These are phyloP conservation scores for Tapirus indicus DNA, from an alignment of 2,797 vertebrate genomes.

Conservation along the genomic window DNA sequence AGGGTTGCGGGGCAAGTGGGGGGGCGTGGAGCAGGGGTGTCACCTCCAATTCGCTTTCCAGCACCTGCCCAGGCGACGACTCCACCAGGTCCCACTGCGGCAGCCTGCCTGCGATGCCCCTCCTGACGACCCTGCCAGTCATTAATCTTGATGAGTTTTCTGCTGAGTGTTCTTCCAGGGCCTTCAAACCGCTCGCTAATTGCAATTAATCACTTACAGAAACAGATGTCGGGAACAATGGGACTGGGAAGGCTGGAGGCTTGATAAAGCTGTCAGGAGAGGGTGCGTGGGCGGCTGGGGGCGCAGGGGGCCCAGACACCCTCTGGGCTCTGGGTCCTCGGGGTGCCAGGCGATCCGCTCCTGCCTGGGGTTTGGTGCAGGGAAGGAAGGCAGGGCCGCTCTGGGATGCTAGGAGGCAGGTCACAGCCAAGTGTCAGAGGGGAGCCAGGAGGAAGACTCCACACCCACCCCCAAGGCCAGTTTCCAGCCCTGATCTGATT, in stretches of 20 bases:
- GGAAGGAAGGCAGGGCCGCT: not conserved
- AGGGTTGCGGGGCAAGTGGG: not conserved
- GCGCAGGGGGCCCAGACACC: conserved; percentile 59
- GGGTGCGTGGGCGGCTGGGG: conserved; percentile 80
- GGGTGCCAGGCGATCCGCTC: conserved; percentile 67
- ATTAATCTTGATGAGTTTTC: conserved; percentile 98
- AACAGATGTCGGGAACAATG: conserved; percentile 99
- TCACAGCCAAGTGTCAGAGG: not conserved
- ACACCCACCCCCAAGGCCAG: fast-evolving
- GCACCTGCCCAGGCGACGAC: conserved; percentile 73
- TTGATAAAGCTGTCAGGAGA: conserved; percentile 93
- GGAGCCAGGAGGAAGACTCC: not conserved
- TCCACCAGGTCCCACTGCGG: conserved; percentile 54
- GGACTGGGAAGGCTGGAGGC: conserved; percentile 90
- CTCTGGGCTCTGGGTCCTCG: conserved; percentile 70
- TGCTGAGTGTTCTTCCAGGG: conserved; percentile 97
- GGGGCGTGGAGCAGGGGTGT: not conserved
- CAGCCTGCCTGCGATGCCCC: conserved; percentile 80
- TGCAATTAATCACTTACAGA: conserved; percentile 99
- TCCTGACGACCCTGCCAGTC: conserved; percentile 94
- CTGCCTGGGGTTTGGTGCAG: conserved; percentile 28
- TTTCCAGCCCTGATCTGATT: not conserved
- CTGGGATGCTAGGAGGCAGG: not conserved
- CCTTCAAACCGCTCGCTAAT: conserved; percentile 98
- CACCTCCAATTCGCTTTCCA: not conserved